Percentiles rank a stretch among this genome's conserved stretches.
These are phyloP conservation scores for Carettochelys insculpta DNA, from an alignment of 2,113 vertebrate genomes.

Conservation along the genomic window DNA sequence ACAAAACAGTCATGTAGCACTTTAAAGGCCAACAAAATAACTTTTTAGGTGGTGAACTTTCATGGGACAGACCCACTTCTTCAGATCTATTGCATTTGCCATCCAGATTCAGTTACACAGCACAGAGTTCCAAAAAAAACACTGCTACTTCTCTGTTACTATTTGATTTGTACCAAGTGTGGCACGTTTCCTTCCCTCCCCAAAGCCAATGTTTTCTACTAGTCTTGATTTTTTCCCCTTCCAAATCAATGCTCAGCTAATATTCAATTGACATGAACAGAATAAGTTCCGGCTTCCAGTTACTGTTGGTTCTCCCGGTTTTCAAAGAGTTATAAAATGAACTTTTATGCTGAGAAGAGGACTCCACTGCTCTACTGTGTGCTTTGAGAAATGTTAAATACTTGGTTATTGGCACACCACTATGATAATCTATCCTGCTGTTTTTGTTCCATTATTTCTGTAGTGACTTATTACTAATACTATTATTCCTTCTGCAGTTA, in stretches of 20 bases:
- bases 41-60: no score
- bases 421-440: slow-evolving; percentile 13
- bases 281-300: background rate
- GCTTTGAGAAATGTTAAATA: slow-evolving; percentile 55
- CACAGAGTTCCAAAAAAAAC: no score
- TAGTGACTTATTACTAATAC: background rate
- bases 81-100: no score
- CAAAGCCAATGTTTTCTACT: background rate
- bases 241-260: background rate
- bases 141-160: no score
- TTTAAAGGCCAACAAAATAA: no score
- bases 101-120: no score
- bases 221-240: background rate
- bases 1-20: no score
- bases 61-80: no score
- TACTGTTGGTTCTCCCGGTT: background rate
- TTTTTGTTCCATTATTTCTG: slow-evolving; percentile 21
- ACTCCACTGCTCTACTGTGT: background rate
- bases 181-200: background rate
- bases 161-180: background rate
- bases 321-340: background rate
- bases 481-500: background rate
- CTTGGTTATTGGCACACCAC: slow-evolving; percentile 22
- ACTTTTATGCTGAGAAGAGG: background rate
- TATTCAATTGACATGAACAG: background rate